Evolutionary conservation across 2,113 vertebrate genomes (phyloP), one percentile per base, ranked within the genome.

Genomic region (Pitta sordida): DNA sequence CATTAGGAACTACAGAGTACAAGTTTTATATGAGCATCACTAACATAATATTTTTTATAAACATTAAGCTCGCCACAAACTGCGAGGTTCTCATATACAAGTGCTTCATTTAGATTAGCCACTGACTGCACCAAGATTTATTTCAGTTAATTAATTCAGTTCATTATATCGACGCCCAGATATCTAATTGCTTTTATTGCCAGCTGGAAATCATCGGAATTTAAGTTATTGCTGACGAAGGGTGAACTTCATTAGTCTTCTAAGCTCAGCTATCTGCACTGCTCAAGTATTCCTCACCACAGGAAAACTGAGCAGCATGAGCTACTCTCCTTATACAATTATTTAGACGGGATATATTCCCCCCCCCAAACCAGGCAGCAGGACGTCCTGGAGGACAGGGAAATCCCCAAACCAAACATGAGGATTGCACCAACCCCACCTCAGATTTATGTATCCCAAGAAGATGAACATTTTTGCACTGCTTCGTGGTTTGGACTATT

Each of bases 121-220:
- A 96, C 62, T 55, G 73, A 86, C 49, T 58, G 73, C 1, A 0
- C 34, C 51, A 67, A 74, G 46, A 86, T 90, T 88, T 88, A 93
- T 88, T 93, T 67, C 63, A 79, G 82, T 88, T 91, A 58, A 91
- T 91, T 80, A 88, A 85, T 94, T 86, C 79, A 68, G 53, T 58
- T 90, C 75, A 69, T 90, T 95, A 85, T 36, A 46, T 55, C 73
- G 83, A 27, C 86, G 85, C 65, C 67, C 86, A 64, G 56, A 90
- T 91, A 88, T 32, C 90, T 91, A 84, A 92, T 52, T 60, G 68
- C 64, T 92, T 94, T 67, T 84, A 51, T 52, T 88, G 86, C 83
- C 70, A 91, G 81, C 37, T 64, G 71, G 79, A 94, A 93, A 77
- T 23, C 30, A 51, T 86, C 56, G 67, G 43, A 70, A 70, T 46